Base-by-base conservation (phyloP, 2,113 vertebrate genomes). In the Colinus virginianus region DNA sequence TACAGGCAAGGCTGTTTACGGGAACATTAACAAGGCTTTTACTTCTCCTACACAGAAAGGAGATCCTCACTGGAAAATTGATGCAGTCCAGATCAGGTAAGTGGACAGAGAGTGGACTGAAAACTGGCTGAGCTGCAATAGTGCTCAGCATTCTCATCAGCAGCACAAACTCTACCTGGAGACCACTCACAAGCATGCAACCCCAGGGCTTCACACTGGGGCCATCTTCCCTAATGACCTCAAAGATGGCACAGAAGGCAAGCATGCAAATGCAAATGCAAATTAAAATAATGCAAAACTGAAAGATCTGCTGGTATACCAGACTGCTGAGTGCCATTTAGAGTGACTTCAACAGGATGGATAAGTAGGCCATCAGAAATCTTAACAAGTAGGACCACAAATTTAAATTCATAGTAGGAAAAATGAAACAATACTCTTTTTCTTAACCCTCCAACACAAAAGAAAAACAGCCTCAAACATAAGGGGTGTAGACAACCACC, bases 131-230 rank as follows among this genome's bases (percentile, higher is more conserved):
- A 30, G 1, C 22, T 64, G 26, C 49, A 1, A 1, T 2, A n/a
- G 22, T 4, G 69, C 23, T 42, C 13, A 26, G 1, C 1, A 18
- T 13, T 77, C 22, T 4, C 0, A 63, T 4, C 25, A 28, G 36
- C 36, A n/a, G 43, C 12, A 45, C 9, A 22, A 71, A 53, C n/a
- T 46, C 53, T 26, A 66, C 6, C 53, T 34, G 23, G 19, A 79
- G 28, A 19, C 25, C 28, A 42, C 23, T 42, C 16, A 14, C 15
- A 26, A 53, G 6, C 0, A 3, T 14, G 34, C n/a, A 51, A 25
- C 10, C 9, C 28, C 28, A 46, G 28, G n/a, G 59, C 23, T 17
- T 71, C 7, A 6, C 11, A 28, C 34, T 20, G 22, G 23, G 22
- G 15, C 9, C 13, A 30, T 21, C 46, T 62, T 53, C 56, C 18